These are phyloP conservation scores for Chloropsis hardwickii DNA, from an alignment of 2,113 vertebrate genomes.

Conservation along the genomic window DNA sequence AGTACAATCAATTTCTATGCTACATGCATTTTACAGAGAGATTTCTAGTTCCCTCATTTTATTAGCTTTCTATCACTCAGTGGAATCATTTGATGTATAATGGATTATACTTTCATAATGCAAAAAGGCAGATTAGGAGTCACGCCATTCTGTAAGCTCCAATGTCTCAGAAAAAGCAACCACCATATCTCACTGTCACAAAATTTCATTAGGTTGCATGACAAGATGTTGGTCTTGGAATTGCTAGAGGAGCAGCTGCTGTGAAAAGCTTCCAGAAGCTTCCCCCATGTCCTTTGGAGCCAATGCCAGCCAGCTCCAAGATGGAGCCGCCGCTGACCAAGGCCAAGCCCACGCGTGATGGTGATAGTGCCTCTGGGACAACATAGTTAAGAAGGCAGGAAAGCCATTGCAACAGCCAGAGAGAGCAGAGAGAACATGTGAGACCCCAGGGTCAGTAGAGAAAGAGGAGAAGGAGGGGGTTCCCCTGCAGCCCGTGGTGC, in stretches of 20 bases:
- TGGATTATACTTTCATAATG: neutral
- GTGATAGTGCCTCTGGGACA: no score
- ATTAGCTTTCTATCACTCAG: neutral
- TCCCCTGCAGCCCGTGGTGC: neutral
- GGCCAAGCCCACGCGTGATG: rapidly evolving
- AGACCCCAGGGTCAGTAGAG: neutral
- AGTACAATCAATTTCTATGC: neutral
- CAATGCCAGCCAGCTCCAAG: neutral
- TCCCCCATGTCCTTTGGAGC: neutral
- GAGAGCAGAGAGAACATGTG: neutral
- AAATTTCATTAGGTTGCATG: neutral
- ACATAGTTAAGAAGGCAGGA: neutral
- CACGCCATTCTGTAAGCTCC: neutral
- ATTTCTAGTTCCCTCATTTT: neutral
- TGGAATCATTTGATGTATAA: neutral
- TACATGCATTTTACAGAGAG: neutral
- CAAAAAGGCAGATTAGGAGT: neutral
- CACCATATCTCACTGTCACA: neutral
- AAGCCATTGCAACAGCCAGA: neutral
- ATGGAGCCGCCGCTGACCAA: rapidly evolving
- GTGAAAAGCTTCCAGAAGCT: neutral
- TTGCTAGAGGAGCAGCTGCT: neutral
- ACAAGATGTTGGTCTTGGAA: neutral
- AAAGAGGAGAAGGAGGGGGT: no score
- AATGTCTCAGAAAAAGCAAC: neutral